Conservation (phyloP, 2,888 invertebrate genomes). For the Seira ritae region DNA sequence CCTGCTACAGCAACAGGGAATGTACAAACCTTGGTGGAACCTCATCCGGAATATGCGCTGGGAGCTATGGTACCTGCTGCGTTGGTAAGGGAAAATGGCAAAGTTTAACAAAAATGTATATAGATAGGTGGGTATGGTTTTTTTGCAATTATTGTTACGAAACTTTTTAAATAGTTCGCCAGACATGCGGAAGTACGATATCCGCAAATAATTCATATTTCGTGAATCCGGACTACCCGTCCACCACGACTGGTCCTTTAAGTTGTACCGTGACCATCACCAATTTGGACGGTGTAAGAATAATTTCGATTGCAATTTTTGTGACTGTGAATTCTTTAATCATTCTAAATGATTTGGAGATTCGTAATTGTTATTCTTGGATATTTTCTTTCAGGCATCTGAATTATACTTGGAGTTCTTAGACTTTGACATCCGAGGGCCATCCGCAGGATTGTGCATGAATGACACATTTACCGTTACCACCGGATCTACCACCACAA, state of each 20-base stretch:
- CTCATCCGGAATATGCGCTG: constrained; percentile 84
- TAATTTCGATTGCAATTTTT: background rate
- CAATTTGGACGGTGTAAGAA: constrained; percentile 79
- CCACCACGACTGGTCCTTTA: constrained; percentile 81
- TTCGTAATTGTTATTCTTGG: constrained; percentile 10
- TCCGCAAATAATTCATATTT: constrained; percentile 91
- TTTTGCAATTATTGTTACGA: too few species aligned
- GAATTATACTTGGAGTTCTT: constrained; percentile 87
- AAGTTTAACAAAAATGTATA: too few species aligned
- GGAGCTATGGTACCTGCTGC: constrained; percentile 87
- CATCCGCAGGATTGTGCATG: constrained; percentile 84
- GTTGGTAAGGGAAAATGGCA: constrained; percentile 80
- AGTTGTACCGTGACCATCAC: constrained; percentile 84
- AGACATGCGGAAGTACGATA: constrained; percentile 82
- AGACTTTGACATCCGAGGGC: constrained; percentile 84
- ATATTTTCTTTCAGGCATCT: constrained; percentile 73
- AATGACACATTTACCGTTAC: constrained; percentile 84
- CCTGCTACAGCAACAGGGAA: constrained; percentile 86
- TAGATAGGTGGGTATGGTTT: too few species aligned
- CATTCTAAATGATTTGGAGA: background rate
- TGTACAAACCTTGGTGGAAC: constrained; percentile 84
- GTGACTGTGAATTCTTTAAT: constrained; percentile 4
- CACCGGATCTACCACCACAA: constrained; percentile 80
- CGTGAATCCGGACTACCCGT: constrained; percentile 86
- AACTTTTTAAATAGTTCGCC: constrained; percentile 79